Evolutionary conservation across 1,140 invertebrate species (phyloP).

Genomic region (Stenopsyche tienmushanensis): DNA sequence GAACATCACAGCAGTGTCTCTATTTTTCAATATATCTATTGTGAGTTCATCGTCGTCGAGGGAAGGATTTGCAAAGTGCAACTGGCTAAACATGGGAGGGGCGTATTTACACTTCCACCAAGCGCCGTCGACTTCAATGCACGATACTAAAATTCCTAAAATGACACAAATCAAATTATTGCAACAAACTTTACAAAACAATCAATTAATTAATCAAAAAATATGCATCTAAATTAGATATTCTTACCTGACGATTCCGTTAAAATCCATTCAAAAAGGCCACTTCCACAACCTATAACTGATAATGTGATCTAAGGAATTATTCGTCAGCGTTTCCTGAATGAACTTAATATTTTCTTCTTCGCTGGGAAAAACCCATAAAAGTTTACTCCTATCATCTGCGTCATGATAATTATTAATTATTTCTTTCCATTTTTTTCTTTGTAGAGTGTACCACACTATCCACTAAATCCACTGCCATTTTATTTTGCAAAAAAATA

Average conservation of each 20-base stretch:
- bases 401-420: constrained; percentile 46
- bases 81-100: constrained; percentile 52
- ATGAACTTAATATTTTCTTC: constrained; percentile 50
- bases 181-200: constrained; percentile 11
- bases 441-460: constrained; percentile 25
- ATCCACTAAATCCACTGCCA: constrained; percentile 9
- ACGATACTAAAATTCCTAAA: constrained; percentile 48
- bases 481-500: no score
- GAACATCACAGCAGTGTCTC: constrained; percentile 64
- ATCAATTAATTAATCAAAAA: not conserved
- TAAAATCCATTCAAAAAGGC: constrained; percentile 55
- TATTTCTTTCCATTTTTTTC: constrained; percentile 49
- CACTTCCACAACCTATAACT: constrained; percentile 55
- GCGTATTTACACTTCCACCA: constrained; percentile 56
- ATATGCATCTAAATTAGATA: not conserved
- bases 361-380: constrained; percentile 54
- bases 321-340: constrained; percentile 41
- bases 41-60: constrained; percentile 46
- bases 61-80: constrained; percentile 45
- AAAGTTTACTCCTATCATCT: constrained; percentile 47
- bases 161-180: not conserved
- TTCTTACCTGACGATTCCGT: constrained; percentile 47
- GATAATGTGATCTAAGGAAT: constrained; percentile 45
- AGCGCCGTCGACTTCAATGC: constrained; percentile 53
- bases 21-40: constrained; percentile 41